phyloP scores from a whole-genome alignment of 2,888 invertebrate genomes.

The Bombyx huttoni region DNA sequence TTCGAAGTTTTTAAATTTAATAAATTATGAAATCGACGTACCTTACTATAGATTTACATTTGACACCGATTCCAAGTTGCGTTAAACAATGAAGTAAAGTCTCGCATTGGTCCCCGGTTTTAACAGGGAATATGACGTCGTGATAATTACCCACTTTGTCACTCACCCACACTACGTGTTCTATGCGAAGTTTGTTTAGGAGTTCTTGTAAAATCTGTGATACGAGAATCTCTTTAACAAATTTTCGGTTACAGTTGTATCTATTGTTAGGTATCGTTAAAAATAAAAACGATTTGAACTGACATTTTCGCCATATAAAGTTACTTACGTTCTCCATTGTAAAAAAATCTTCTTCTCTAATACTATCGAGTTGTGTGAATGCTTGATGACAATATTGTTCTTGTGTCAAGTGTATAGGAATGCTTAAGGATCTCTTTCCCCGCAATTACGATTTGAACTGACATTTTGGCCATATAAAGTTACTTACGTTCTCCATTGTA shows the following conservation, averaged over 20 bases:
- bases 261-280: too few species aligned
- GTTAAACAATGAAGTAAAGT: conserved; percentile 82
- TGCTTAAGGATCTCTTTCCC: conserved; percentile 46
- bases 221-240: too few species aligned
- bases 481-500: conserved; percentile 77
- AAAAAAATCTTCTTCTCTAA: conserved; percentile 66
- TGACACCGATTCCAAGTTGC: conserved; percentile 79
- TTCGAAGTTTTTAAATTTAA: too few species aligned
- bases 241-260: too few species aligned
- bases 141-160: conserved; percentile 78
- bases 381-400: conserved; percentile 44
- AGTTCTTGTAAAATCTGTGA: conserved; percentile 77
- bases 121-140: conserved; percentile 79
- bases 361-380: conserved; percentile 43
- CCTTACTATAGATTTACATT: conserved; percentile 81
- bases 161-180: conserved; percentile 79
- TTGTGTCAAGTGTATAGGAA: conserved; percentile 54
- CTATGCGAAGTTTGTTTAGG: conserved; percentile 75
- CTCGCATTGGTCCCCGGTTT: conserved; percentile 80
- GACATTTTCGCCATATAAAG: too few species aligned
- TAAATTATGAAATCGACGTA: conserved; percentile 26
- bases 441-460: too few species aligned
- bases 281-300: too few species aligned
- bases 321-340: conserved; percentile 77
- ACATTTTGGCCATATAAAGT: too few species aligned